Conservation (phyloP, 2,888 invertebrate genomes). For the Melipona bicolor region DNA sequence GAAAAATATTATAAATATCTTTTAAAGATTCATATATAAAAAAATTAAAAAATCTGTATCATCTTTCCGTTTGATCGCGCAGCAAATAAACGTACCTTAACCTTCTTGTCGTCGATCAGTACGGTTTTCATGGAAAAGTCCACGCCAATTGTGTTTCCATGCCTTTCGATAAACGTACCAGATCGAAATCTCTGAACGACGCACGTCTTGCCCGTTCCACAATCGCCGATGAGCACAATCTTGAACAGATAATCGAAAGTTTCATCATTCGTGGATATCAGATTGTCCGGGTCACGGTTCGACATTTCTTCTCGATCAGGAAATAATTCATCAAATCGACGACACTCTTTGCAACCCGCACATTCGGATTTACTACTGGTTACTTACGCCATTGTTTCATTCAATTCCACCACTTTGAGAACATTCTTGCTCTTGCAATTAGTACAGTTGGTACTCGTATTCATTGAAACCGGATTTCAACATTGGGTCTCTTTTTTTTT, state of each 20-base stretch:
- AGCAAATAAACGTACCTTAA: conserved; percentile 89
- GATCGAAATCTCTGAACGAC: conserved; percentile 98
- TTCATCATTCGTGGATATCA: conserved; percentile 91
- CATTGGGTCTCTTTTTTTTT: neutral
- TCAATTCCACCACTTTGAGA: conserved; percentile 36
- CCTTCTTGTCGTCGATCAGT: conserved; percentile 95
- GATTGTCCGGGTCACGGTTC: conserved; percentile 90
- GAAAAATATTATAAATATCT: neutral
- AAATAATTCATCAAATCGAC: conserved; percentile 27
- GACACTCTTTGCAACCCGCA: conserved; percentile 16
- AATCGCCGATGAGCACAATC: conserved; percentile 96
- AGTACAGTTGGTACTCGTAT: conserved; percentile 35
- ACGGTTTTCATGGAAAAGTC: conserved; percentile 99
- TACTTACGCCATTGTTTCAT: conserved; percentile 53
- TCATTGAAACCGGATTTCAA: conserved; percentile 7
- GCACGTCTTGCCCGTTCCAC: conserved; percentile 96
- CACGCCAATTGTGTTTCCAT: conserved; percentile 98
- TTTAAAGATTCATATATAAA: neutral
- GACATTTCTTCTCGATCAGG: conserved; percentile 86
- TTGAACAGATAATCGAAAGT: conserved; percentile 97
- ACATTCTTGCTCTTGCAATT: conserved; percentile 24
- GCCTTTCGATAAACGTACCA: conserved; percentile 97
- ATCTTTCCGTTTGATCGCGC: neutral
- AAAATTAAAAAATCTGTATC: neutral
- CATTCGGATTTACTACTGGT: conserved; percentile 27